Percentiles rank a stretch among this genome's conserved stretches.
These are phyloP conservation scores for Platycheirus albimanus DNA, from an alignment of 2,888 invertebrate genomes.

Conservation along the genomic window DNA sequence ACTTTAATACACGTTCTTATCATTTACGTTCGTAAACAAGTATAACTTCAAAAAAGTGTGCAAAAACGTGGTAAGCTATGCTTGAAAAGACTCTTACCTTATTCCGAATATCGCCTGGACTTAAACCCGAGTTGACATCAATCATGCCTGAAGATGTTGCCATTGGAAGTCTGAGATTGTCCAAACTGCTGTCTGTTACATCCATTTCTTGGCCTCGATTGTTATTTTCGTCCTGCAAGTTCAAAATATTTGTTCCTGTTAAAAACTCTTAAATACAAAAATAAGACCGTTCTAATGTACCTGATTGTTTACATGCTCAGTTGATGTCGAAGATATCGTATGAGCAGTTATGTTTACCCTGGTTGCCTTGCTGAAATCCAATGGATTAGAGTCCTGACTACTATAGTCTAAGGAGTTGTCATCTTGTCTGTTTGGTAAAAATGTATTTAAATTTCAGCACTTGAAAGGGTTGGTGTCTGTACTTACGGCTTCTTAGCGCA, in stretches of 20 bases:
- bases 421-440: conserved; percentile 77
- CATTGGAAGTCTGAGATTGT: conserved; percentile 69
- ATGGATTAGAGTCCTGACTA: conserved; percentile 82
- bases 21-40: too few relatives aligned
- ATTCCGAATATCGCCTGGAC: conserved; percentile 64
- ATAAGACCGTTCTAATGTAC: conserved; percentile 16
- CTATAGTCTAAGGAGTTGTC: conserved; percentile 81
- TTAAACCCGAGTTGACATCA: conserved; percentile 74
- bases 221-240: conserved; percentile 80
- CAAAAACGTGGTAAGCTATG: too few relatives aligned
- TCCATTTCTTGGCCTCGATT: conserved; percentile 78
- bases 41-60: too few relatives aligned
- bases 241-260: background rate
- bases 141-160: conserved; percentile 74
- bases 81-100: conserved; percentile 61
- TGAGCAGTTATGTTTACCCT: conserved; percentile 68
- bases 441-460: too few relatives aligned
- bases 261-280: background rate
- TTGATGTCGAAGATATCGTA: conserved; percentile 72
- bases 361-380: conserved; percentile 83
- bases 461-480: too few relatives aligned
- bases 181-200: conserved; percentile 62
- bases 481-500: conserved; percentile 76
- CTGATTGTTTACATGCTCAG: conserved; percentile 66
- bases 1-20: too few relatives aligned